These are phyloP conservation scores for Callipepla squamata DNA, from an alignment of 2,113 vertebrate genomes.

Conservation along the genomic window DNA sequence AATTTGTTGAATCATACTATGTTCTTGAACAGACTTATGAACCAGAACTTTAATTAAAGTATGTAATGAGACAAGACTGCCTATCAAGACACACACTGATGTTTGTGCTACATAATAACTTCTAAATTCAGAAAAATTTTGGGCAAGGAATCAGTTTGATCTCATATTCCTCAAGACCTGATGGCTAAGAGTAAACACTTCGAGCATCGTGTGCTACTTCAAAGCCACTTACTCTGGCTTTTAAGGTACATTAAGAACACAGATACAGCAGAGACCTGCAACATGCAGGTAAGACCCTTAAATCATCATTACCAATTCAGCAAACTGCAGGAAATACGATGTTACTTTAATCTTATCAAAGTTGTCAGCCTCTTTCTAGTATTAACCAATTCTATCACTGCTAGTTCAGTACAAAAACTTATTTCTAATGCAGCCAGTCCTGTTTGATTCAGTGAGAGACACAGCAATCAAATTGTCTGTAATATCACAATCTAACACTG, in stretches of 20 bases:
- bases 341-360: background rate
- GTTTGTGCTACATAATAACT: background rate
- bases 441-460: slow-evolving; percentile 7
- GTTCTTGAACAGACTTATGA: background rate
- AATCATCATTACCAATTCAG: background rate
- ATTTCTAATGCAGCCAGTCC: background rate
- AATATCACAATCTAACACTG: slow-evolving; percentile 33
- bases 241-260: background rate
- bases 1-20: background rate
- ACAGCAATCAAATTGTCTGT: background rate
- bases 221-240: background rate
- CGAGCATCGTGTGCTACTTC: background rate
- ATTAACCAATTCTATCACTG: slow-evolving; percentile 3
- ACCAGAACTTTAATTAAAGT: background rate
- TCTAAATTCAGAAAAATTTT: background rate
- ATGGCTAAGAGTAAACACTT: background rate
- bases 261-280: background rate
- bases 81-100: background rate
- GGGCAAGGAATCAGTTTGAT: background rate
- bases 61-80: background rate
- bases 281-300: background rate
- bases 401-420: slow-evolving; percentile 14
- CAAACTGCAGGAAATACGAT: background rate
- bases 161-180: background rate
- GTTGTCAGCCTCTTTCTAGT: background rate